phyloP scores from a whole-genome alignment of 2,113 vertebrate genomes.

The Zootoca vivipara region DNA sequence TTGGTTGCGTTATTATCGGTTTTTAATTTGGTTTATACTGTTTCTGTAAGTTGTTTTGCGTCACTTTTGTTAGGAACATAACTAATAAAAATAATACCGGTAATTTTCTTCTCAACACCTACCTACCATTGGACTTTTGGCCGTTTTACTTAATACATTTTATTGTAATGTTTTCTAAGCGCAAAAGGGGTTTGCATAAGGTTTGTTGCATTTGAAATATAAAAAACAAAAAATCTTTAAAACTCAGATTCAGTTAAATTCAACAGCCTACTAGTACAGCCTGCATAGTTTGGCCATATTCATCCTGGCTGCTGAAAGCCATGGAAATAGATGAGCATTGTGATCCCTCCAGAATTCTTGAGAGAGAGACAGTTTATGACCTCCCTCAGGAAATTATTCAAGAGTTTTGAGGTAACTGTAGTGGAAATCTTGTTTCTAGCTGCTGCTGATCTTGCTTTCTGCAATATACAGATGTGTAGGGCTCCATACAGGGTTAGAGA shows the following conservation, averaged over 20 bases:
- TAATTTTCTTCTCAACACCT: background rate
- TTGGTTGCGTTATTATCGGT: too few species aligned
- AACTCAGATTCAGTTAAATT: background rate
- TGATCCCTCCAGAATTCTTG: background rate
- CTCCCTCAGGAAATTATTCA: background rate
- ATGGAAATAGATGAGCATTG: background rate
- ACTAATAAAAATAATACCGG: too few species aligned
- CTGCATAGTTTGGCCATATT: background rate
- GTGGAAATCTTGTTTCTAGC: background rate
- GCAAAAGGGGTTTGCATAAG: background rate
- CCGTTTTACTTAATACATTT: background rate
- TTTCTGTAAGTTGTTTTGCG: too few species aligned
- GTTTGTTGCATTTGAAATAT: background rate
- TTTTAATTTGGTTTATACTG: too few species aligned
- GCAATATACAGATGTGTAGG: background rate
- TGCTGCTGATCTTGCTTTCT: background rate
- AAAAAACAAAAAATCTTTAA: background rate
- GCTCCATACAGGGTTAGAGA: background rate
- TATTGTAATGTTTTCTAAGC: background rate
- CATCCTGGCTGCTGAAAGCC: background rate
- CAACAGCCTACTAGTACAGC: background rate
- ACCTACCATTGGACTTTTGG: background rate
- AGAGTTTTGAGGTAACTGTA: background rate
- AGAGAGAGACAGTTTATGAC: background rate
- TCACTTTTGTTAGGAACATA: too few species aligned